Percentiles rank a stretch among this genome's conserved stretches.
These are phyloP conservation scores for Noctua janthina DNA, from an alignment of 2,888 invertebrate genomes.

Conservation along the genomic window DNA sequence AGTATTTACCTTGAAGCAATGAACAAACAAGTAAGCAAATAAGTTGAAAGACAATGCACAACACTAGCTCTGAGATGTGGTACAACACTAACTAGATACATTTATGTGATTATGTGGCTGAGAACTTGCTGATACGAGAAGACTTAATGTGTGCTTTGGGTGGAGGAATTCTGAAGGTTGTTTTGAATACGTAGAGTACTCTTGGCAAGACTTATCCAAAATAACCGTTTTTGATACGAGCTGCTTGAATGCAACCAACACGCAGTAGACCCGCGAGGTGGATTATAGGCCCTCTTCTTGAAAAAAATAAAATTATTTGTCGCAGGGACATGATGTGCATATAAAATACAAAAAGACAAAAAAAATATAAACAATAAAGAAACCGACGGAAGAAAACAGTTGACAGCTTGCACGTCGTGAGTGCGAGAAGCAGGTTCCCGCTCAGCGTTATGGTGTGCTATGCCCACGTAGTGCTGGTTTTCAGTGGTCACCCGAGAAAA, in stretches of 20 bases:
- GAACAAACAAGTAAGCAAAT: conserved; percentile 58
- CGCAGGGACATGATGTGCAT: no score
- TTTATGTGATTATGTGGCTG: conserved; percentile 38
- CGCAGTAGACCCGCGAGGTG: neutral
- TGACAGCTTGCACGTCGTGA: no score
- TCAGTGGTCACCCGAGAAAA: no score
- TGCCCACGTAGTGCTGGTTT: no score
- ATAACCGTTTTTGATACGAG: no score
- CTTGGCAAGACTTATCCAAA: neutral
- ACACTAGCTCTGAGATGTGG: conserved; percentile 47
- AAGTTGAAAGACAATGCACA: conserved; percentile 58
- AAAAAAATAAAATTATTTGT: no score
- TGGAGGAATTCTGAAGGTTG: neutral
- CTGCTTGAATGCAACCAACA: neutral
- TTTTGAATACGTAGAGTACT: neutral
- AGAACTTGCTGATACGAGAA: conserved; percentile 42
- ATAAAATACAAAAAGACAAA: no score
- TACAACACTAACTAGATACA: conserved; percentile 49
- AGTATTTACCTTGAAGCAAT: conserved; percentile 57
- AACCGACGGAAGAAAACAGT: no score
- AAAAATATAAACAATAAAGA: no score
- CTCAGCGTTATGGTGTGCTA: no score
- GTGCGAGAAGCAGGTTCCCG: no score
- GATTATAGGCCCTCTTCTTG: neutral
- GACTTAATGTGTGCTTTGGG: conserved; percentile 17